These are phyloP conservation scores for Papilio demoleus DNA, from an alignment of 2,888 invertebrate species.

Conservation along the genomic window DNA sequence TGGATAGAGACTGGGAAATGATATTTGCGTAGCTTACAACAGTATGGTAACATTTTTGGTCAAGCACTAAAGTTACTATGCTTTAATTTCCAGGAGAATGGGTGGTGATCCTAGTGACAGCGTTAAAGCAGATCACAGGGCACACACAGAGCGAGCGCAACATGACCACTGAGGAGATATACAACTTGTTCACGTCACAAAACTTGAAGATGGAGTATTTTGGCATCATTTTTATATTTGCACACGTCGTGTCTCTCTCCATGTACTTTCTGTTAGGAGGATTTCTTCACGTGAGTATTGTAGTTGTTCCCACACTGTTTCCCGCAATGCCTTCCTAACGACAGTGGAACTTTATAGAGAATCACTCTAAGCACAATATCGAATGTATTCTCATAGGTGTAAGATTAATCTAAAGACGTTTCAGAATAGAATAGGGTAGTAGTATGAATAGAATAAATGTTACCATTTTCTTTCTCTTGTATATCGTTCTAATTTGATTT, in stretches of 20 bases:
- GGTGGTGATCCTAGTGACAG: conserved; percentile 85
- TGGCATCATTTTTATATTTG: conserved; percentile 72
- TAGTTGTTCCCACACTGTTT: too few species aligned
- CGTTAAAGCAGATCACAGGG: conserved; percentile 82
- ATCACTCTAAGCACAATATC: too few species aligned
- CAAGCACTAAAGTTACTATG: too few species aligned
- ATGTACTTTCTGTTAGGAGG: conserved; percentile 87
- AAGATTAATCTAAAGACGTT: not conserved
- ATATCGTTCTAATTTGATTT: too few species aligned
- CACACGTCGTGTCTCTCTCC: conserved; percentile 80
- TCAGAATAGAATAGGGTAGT: too few species aligned
- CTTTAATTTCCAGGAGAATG: conserved; percentile 85
- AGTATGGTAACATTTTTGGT: too few species aligned
- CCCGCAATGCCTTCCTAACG: too few species aligned
- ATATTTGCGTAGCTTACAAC: too few species aligned
- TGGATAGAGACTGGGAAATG: too few species aligned
- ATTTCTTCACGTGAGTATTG: conserved; percentile 85
- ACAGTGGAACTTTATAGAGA: too few species aligned
- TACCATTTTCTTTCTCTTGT: too few species aligned
- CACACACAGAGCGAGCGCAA: conserved; percentile 66
- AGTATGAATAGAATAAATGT: too few species aligned
- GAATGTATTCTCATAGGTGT: not conserved
- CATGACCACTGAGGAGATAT: conserved; percentile 64
- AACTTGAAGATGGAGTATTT: conserved; percentile 82
- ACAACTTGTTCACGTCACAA: conserved; percentile 72